Conservation (phyloP, 1,140 invertebrate genomes). For the Dendrolimus kikuchii region DNA sequence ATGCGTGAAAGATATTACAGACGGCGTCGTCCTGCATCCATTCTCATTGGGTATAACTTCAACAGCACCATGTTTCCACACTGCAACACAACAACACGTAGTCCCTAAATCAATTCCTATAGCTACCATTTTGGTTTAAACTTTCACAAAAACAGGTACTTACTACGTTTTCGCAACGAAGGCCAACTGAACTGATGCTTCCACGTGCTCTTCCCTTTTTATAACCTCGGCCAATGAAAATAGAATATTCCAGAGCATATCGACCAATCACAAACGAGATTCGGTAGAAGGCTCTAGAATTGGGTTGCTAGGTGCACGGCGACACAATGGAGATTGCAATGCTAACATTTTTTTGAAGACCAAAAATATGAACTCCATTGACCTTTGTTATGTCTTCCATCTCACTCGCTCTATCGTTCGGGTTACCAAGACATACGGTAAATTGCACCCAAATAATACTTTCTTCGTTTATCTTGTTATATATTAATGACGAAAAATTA, state of each 20-base stretch:
- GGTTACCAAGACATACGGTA: too few relatives aligned
- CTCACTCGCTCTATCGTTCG: too few relatives aligned
- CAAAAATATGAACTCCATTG: neutral
- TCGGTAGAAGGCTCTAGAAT: slow-evolving; percentile 32
- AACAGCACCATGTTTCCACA: slow-evolving; percentile 81
- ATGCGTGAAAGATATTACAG: slow-evolving; percentile 73
- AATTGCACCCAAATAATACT: too few relatives aligned
- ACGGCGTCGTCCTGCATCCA: slow-evolving; percentile 84
- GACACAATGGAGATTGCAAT: too few relatives aligned
- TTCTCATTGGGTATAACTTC: slow-evolving; percentile 93
- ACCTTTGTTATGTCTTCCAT: neutral
- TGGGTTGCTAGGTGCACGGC: slow-evolving; percentile 26
- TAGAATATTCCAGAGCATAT: slow-evolving; percentile 32
- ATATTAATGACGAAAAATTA: too few relatives aligned
- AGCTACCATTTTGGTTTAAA: slow-evolving; percentile 55
- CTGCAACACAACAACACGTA: slow-evolving; percentile 81
- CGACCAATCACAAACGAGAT: slow-evolving; percentile 35
- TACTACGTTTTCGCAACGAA: slow-evolving; percentile 14
- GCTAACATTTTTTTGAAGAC: slow-evolving; percentile 2
- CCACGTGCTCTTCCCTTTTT: slow-evolving; percentile 25
- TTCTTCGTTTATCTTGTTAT: too few relatives aligned
- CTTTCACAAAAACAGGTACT: slow-evolving; percentile 1
- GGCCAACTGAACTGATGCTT: slow-evolving; percentile 11
- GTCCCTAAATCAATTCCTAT: slow-evolving; percentile 81
- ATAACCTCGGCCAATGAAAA: slow-evolving; percentile 36